A percentile compares a stretch with the other conserved stretches of the same genome.
Evolutionary conservation across 2,797 vertebrate genomes (phyloP).

Genomic region (Chelidonichthys spinosus): DNA sequence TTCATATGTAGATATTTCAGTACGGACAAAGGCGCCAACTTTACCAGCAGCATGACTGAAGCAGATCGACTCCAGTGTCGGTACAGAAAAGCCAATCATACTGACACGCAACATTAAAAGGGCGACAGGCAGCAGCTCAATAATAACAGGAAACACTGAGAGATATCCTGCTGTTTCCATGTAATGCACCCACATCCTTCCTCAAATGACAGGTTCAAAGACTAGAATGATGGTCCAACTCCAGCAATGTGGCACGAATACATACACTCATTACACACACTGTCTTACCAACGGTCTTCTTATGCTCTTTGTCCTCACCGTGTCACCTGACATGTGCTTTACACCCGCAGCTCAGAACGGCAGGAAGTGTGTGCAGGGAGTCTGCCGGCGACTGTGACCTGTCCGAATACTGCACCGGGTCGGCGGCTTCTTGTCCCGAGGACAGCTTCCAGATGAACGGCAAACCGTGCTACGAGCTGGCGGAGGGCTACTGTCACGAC

Average conservation of each 20-base stretch:
- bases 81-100: neutral
- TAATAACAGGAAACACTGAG: conserved; percentile 63
- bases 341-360: conserved; percentile 70
- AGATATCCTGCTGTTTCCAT: conserved; percentile 8
- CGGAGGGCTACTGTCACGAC: conserved; percentile 86
- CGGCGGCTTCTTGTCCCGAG: conserved; percentile 82
- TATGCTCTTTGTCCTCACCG: neutral
- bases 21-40: neutral
- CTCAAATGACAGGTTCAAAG: conserved; percentile 42
- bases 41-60: neutral
- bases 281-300: too few species aligned
- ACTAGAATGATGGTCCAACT: neutral
- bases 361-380: conserved; percentile 81
- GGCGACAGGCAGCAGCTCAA: neutral
- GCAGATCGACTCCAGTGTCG: neutral
- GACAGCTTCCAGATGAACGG: conserved; percentile 92
- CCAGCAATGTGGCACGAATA: neutral
- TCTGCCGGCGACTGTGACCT: conserved; percentile 86
- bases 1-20: neutral
- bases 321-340: neutral
- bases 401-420: conserved; percentile 87
- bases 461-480: conserved; percentile 77
- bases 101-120: conserved; percentile 12
- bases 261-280: neutral
- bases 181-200: conserved; percentile 55